Conservation (phyloP, 1,140 invertebrate genomes). For the Zaprionus capensis region DNA sequence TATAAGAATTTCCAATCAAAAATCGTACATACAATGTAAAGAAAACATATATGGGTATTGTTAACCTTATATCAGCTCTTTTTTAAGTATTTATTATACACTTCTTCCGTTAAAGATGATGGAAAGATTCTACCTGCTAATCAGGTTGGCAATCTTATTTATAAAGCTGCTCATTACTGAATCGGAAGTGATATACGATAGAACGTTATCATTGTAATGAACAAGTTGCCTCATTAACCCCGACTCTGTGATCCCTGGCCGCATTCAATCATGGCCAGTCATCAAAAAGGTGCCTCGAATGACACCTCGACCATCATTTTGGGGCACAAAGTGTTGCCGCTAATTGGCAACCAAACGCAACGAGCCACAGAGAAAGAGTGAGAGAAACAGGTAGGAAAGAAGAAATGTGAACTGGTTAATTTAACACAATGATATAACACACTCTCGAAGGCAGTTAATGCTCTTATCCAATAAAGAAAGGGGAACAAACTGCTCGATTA, state of each 20-base stretch:
- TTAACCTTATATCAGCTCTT: neutral
- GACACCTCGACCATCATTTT: slow-evolving; percentile 56
- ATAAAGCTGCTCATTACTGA: slow-evolving; percentile 22
- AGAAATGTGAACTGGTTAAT: slow-evolving; percentile 61
- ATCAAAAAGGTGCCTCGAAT: slow-evolving; percentile 74
- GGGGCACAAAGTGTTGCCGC: slow-evolving; percentile 42
- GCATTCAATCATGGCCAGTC: slow-evolving; percentile 62
- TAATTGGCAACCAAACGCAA: slow-evolving; percentile 48
- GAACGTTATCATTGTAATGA: slow-evolving; percentile 3
- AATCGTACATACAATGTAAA: neutral
- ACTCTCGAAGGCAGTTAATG: slow-evolving; percentile 42
- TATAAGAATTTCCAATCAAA: neutral
- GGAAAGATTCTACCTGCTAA: neutral
- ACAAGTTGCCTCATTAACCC: slow-evolving; percentile 31
- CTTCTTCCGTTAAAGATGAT: neutral
- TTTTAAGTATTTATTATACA: neutral
- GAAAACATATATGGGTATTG: too few species aligned
- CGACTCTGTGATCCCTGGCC: neutral
- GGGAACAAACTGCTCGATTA: slow-evolving; percentile 38
- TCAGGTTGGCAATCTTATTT: slow-evolving; percentile 1
- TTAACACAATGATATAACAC: slow-evolving; percentile 73
- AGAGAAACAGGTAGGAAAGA: slow-evolving; percentile 11
- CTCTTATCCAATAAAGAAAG: slow-evolving; percentile 26
- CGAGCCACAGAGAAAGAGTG: slow-evolving; percentile 5
- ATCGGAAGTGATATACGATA: slow-evolving; percentile 68